Evolutionary conservation across 2,797 vertebrate species (phyloP).

Genomic region (Myotis pilosus): DNA sequence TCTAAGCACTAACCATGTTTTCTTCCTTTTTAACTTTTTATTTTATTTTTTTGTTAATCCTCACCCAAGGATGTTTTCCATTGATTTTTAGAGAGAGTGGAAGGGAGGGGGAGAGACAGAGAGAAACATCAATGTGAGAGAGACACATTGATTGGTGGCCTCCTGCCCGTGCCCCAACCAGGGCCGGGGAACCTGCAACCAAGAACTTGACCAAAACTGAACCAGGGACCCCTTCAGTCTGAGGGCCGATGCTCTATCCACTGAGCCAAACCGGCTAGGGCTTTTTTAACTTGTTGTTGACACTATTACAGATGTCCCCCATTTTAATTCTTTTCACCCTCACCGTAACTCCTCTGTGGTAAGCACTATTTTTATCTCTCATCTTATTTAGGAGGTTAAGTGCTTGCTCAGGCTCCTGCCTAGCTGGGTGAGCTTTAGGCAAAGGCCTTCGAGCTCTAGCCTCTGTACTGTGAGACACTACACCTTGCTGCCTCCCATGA

Average conservation of each 20-base stretch:
- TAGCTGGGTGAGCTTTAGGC: background rate
- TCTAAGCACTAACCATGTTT: background rate
- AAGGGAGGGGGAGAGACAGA: too few species aligned
- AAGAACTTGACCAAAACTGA: too few species aligned
- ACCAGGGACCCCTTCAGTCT: too few species aligned
- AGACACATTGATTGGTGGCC: too few species aligned
- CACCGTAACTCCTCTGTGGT: background rate
- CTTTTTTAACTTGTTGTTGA: background rate
- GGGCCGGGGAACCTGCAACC: too few species aligned
- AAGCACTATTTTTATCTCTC: background rate
- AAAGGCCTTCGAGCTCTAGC: fast-evolving
- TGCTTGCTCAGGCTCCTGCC: background rate
- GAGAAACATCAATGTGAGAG: too few species aligned
- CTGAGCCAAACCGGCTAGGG: too few species aligned
- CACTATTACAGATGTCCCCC: background rate
- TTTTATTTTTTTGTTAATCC: too few species aligned
- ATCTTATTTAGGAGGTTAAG: background rate
- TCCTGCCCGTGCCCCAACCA: too few species aligned
- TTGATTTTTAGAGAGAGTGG: too few species aligned
- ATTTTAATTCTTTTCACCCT: background rate
- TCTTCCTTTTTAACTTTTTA: background rate
- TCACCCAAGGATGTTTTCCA: too few species aligned
- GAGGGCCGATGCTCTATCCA: too few species aligned
- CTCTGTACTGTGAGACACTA: background rate
- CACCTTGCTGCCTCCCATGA: background rate